Conservation (phyloP, 1,140 invertebrate genomes). For the Ericerus pela region DNA sequence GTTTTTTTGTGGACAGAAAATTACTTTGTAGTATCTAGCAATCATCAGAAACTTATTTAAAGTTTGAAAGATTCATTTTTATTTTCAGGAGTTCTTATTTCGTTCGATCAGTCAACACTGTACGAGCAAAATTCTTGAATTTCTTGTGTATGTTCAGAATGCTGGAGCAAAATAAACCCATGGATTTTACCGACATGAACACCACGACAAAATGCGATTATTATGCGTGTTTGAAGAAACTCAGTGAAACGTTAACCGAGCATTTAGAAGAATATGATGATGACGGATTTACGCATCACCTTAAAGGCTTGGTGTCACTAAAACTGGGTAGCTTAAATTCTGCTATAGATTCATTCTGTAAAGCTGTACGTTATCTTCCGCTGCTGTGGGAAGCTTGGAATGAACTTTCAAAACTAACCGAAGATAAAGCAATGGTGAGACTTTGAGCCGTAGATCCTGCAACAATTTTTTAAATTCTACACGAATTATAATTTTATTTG, state of each 20-base stretch:
- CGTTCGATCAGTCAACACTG: background rate
- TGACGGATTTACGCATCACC: conserved; percentile 76
- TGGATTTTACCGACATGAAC: conserved; percentile 6
- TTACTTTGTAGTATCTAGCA: too few relatives aligned
- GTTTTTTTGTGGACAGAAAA: too few relatives aligned
- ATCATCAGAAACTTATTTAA: too few relatives aligned
- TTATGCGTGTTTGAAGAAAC: background rate
- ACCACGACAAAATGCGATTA: conserved; percentile 4
- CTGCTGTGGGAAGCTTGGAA: conserved; percentile 87
- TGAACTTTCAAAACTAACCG: conserved; percentile 72
- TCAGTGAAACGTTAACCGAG: background rate
- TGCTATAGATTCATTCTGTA: conserved; percentile 62
- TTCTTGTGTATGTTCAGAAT: conserved; percentile 2
- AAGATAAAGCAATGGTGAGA: conserved; percentile 43
- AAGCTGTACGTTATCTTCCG: conserved; percentile 60
- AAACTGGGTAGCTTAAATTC: conserved; percentile 62
- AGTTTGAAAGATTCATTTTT: background rate
- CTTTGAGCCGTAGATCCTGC: too few relatives aligned
- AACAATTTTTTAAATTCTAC: background rate
- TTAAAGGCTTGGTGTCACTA: conserved; percentile 82
- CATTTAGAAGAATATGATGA: conserved; percentile 33
- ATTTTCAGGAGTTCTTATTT: background rate
- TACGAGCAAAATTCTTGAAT: background rate
- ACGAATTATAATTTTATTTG: background rate
- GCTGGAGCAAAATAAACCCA: conserved; percentile 4